These are phyloP conservation scores for Globicephala melas DNA, from an alignment of 2,113 vertebrate genomes.

Conservation along the genomic window DNA sequence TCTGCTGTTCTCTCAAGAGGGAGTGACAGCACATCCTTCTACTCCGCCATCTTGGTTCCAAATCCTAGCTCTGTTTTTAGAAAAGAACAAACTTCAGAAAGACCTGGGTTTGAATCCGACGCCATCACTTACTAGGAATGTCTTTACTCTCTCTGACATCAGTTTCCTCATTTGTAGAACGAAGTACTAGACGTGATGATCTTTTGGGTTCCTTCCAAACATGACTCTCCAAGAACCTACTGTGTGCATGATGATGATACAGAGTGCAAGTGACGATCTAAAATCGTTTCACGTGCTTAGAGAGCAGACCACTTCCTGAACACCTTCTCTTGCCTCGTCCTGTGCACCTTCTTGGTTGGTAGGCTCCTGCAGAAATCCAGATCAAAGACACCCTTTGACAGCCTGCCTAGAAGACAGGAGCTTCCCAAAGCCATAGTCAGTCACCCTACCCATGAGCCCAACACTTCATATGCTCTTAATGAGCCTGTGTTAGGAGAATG, in stretches of 20 bases:
- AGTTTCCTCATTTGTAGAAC: neutral
- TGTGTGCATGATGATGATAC: neutral
- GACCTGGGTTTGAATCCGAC: neutral
- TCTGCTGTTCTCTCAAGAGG: too few species aligned
- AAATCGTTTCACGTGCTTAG: neutral
- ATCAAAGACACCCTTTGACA: neutral
- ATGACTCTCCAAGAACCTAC: neutral
- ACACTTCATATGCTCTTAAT: neutral
- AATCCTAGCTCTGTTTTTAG: neutral
- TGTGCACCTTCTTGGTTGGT: neutral
- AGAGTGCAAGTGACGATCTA: neutral
- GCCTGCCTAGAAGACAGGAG: neutral
- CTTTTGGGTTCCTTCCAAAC: neutral
- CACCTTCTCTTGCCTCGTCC: neutral
- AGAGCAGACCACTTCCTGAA: neutral
- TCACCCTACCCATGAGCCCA: neutral
- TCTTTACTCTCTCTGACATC: neutral
- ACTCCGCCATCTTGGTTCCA: neutral
- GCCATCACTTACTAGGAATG: neutral
- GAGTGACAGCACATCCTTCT: too few species aligned
- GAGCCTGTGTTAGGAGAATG: neutral
- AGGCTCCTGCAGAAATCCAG: neutral
- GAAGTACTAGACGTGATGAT: neutral
- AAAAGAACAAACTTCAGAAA: constrained; percentile 32
- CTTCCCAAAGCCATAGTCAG: neutral